Base-by-base conservation (phyloP, 2,797 vertebrate genomes). In the Knipowitschia caucasica region DNA sequence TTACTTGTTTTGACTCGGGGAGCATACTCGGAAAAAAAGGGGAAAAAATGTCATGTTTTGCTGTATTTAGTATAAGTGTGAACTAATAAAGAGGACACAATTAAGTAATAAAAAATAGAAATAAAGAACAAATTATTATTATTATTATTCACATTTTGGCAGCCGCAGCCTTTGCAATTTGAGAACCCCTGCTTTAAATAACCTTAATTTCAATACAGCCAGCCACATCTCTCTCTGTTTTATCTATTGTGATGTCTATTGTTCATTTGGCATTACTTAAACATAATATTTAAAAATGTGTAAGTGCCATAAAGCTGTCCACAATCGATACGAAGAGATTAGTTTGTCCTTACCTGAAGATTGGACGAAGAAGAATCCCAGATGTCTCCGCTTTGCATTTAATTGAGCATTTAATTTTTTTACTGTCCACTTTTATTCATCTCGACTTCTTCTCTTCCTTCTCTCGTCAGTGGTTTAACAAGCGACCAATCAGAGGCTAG, bases 391-490 rank as follows among this genome's bases (percentile, higher is more conserved):
- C 34, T 24, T 0, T 5, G 7, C 0, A 2, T 70, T 44, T 44
- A 67, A 54, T 29, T 27, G 12, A 70, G 47, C 59, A 45, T 63
- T 61, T 18, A 53, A 57, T 67, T 54, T 49, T 54, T 34, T 55
- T 24, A 59, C 35, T 51, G 30, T 53, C 53, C 56, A 15, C 15
- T 47, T 50, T 59, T 40, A 61, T 35, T 64, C 36, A 62, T 64
- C 57, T 67, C 46, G 59, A 36, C 65, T 67, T 58, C 35, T 18
- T 17, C 25, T 34, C 30, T 25, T 55, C 56, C 34, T 40, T 31
- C 15, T 52, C 50, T 42, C 49, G 45, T 35, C 44, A 25, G 20
- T 26, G 8, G 54, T 50, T 29, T 60, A 65, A 34, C 51, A 53
- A 77, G 64, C 61, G 62, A 34, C 59, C 10, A 2, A 59, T 40